Percentiles rank a stretch among this genome's conserved stretches.
phyloP scores from a whole-genome alignment of 2,797 vertebrate genomes.

The Amphiprion clarkii region DNA sequence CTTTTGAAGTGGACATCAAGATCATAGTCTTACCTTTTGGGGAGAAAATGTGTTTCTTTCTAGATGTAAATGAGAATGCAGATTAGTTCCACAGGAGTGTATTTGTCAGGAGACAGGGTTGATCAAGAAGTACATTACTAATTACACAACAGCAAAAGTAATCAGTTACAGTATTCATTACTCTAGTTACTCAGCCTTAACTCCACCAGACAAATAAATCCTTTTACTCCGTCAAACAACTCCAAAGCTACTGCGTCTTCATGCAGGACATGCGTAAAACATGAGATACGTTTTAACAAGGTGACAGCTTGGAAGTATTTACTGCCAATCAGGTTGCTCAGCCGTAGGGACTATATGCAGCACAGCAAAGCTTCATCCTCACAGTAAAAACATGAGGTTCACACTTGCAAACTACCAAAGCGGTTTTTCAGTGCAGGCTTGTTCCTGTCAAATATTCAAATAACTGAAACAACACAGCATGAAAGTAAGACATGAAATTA shows the following conservation, averaged over 20 bases:
- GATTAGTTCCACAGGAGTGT: too few species aligned
- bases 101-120: too few species aligned
- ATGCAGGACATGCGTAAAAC: too few species aligned
- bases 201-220: neutral
- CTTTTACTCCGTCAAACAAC: neutral
- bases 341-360: too few species aligned
- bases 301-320: neutral
- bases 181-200: neutral
- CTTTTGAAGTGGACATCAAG: too few species aligned
- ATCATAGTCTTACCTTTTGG: too few species aligned
- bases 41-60: too few species aligned
- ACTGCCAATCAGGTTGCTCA: neutral
- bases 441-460: neutral
- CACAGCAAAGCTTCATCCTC: too few species aligned
- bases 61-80: too few species aligned
- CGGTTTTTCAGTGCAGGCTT: neutral
- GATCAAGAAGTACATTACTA: too few species aligned
- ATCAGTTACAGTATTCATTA: neutral
- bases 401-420: neutral
- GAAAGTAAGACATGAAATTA: neutral
- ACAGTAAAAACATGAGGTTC: neutral
- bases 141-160: too few species aligned
- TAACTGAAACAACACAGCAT: neutral
- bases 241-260: neutral
- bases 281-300: too few species aligned